Conservation (phyloP, 1,140 invertebrate genomes). For the Plectus sambesii region DNA sequence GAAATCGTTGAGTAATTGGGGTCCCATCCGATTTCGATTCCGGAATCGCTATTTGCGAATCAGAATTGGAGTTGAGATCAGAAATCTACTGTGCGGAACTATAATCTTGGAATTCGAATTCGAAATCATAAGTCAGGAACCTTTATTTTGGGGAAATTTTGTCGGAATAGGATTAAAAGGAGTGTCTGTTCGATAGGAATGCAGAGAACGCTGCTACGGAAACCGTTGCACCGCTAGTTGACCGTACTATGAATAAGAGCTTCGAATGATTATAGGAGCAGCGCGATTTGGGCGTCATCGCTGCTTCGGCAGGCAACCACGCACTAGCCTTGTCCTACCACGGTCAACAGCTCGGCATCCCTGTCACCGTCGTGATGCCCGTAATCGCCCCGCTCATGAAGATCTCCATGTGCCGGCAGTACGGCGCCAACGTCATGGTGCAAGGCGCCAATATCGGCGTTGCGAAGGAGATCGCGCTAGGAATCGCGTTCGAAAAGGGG, state of each 20-base stretch:
- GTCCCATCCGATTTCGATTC: too few species aligned
- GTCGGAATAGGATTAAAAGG: too few species aligned
- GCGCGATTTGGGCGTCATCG: slow-evolving; percentile 66
- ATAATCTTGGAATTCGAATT: too few species aligned
- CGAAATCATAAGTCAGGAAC: too few species aligned
- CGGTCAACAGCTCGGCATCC: slow-evolving; percentile 64
- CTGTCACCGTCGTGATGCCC: slow-evolving; percentile 86
- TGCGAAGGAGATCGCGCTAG: slow-evolving; percentile 65
- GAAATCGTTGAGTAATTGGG: too few species aligned
- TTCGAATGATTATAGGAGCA: slow-evolving; percentile 52
- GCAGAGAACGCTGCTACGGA: neutral
- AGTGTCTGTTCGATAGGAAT: neutral
- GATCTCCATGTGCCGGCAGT: slow-evolving; percentile 68
- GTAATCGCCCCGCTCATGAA: slow-evolving; percentile 82
- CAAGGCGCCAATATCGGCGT: slow-evolving; percentile 68
- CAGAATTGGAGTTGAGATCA: too few species aligned
- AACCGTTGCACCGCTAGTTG: slow-evolving; percentile 5
- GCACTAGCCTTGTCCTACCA: slow-evolving; percentile 77
- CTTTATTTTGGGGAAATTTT: too few species aligned
- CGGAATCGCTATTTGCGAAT: too few species aligned
- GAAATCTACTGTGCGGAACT: too few species aligned
- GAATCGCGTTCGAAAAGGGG: slow-evolving; percentile 58
- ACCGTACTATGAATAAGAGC: slow-evolving; percentile 1
- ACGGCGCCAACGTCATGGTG: slow-evolving; percentile 70
- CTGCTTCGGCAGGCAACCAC: slow-evolving; percentile 82